Evolutionary conservation across 2,797 vertebrate species (phyloP), one percentile per base, ranked within the genome.

Genomic region (Rhincodon typus): DNA sequence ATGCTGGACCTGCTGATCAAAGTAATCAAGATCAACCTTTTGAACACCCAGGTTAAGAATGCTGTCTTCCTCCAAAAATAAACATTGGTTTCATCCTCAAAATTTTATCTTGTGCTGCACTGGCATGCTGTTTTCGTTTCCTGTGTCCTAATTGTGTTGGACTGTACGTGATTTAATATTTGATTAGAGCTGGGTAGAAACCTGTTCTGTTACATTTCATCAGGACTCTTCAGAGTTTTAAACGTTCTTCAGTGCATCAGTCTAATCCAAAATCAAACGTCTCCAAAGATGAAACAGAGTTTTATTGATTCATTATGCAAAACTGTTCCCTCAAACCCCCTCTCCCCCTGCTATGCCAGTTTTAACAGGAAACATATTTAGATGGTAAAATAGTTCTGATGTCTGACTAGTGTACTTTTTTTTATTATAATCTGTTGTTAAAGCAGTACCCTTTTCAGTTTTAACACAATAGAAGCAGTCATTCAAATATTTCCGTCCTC

Each of bases 401-500:
- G 50, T 62, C 57, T 34, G 69, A 46, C 93, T 38, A 53, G 42
- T 50, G 69, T 15, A 94, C 46, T 27, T 74, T 53, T 95, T 95
- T 62, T 74, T 46, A 21, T 95, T 77, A 74, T 77, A 70, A 53
- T 46, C 42, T n/a, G 30, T 94, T 50, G 1, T 69, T 72, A 77
- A 30, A 94, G 17, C 50, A 34, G 46, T 77, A 53, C 94, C 7
- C 57, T 53, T 95, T 46, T 62, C 42, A 94, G 69, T 50, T 95
- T 72, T 34, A 46, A 94, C 42, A 30, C 93, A 94, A 69, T 72
- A 74, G 46, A 94, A 94, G 42, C 93, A 46, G 27, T 42, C 93
- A 50, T 95, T 77, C 94, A 74, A 74, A 53, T 95, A 77, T 95
- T 95, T 95, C 70, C n/a, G 70, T 70, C n/a, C 97, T 97, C 97